Base-by-base conservation (phyloP, 2,888 invertebrate genomes). In the Drosophila austrosaltans region DNA sequence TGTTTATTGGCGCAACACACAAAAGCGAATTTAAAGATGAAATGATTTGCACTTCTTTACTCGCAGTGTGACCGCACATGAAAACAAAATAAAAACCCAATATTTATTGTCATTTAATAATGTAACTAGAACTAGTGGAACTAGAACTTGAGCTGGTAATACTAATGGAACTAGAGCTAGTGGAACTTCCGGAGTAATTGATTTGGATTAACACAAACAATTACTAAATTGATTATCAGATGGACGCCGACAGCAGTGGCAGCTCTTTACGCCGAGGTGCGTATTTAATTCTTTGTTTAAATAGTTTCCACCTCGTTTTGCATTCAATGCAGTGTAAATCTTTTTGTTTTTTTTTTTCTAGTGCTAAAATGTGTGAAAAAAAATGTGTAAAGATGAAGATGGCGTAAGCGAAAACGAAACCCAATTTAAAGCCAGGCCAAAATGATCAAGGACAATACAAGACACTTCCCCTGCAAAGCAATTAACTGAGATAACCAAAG, bases 31-130 rank as follows among this genome's bases (percentile, higher is more conserved):
- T 22, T 48, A 25, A 48, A 25, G 22, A 48, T 48, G 63, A 82
- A 83, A 87, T 86, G 86, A 86, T 86, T 86, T 86, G 86, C 86
- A 89, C 68, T 89, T 57, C 57, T 32, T 48, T 28, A 53, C 1
- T 53, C 28, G 53, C 63, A 53, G 30, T 63, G 36, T 56, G 40
- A 63, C 28, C 63, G 25, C 39, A 20, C 42, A 7, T 28, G 20
- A 39, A 16, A 57, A 8, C 22, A 25, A 39, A 10, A 10, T 36
- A 25, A 40, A 65, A 59, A 25, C 25, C 36, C 20, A 32, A 22
- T 22, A 42, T 5, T 7, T 12, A 56, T 40, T 40, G 40, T 7
- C 40, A n/a, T 36, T 8, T 8, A 36, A 10, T 36, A 36, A 20
- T 48, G 20, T 7, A 48, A 36, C 36, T 48, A 22, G 20, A 20